Evolutionary conservation across 2,113 vertebrate species (phyloP).

Genomic region (Sus scrofa): T2T-Sscrofa CM000830.6:10240501-10241000

Average conservation of each 20-base stretch:
- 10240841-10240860: conserved; percentile 46
- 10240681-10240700: background rate
- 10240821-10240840: conserved; percentile 54
- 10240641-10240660: background rate
- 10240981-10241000: conserved; percentile 60
- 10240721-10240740: conserved; percentile 50
- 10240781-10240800: conserved; percentile 61
- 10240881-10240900: conserved; percentile 21
- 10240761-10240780: conserved; percentile 44
- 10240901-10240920: conserved; percentile 59
- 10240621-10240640: background rate
- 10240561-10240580: background rate
- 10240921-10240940: conserved; percentile 67
- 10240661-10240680: background rate
- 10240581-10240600: background rate
- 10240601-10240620: background rate
- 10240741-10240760: conserved; percentile 53
- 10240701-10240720: background rate
- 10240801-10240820: conserved; percentile 56
- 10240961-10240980: conserved; percentile 51
- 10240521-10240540: background rate
- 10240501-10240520: background rate
- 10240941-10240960: conserved; percentile 72
- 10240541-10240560: background rate
- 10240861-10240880: conserved; percentile 65